Conservation (phyloP, 2,888 invertebrate species). For the Calameuta filiformis region DNA sequence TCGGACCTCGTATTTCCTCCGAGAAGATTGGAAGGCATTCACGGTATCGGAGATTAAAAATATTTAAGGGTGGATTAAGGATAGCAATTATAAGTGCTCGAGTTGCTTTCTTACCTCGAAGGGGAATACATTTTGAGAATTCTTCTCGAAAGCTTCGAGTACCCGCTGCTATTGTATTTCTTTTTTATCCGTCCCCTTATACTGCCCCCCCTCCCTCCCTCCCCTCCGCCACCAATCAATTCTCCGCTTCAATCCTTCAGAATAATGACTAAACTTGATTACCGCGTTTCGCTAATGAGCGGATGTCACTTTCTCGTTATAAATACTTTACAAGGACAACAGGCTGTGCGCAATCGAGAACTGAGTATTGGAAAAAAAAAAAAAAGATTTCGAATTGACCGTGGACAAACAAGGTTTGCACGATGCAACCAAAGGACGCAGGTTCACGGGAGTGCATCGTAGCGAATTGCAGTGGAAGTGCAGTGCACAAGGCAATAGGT, state of each 20-base stretch:
- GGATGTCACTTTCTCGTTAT: neutral
- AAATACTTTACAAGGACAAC: neutral
- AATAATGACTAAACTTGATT: neutral
- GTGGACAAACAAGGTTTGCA: neutral
- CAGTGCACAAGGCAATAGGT: constrained; percentile 15
- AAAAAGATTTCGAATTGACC: neutral
- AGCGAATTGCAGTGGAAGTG: constrained; percentile 14
- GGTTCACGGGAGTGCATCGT: constrained; percentile 42
- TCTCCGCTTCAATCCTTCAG: neutral
- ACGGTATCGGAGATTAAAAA: constrained; percentile 34
- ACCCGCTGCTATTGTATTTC: neutral
- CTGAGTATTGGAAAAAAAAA: neutral
- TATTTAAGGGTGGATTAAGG: constrained; percentile 40
- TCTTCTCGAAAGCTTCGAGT: neutral
- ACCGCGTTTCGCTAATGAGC: neutral
- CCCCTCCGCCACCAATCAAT: neutral
- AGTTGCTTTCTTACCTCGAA: constrained; percentile 22
- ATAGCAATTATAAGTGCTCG: constrained; percentile 34
- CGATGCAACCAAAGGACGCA: constrained; percentile 31
- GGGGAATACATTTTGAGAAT: neutral
- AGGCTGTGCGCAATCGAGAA: neutral
- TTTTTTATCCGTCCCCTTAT: neutral
- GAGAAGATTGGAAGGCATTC: constrained; percentile 20
- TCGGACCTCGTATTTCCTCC: neutral
- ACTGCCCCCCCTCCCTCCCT: neutral